Evolutionary conservation across 1,140 invertebrate species (phyloP).

Genomic region (Drosophila pruinosa): DNA sequence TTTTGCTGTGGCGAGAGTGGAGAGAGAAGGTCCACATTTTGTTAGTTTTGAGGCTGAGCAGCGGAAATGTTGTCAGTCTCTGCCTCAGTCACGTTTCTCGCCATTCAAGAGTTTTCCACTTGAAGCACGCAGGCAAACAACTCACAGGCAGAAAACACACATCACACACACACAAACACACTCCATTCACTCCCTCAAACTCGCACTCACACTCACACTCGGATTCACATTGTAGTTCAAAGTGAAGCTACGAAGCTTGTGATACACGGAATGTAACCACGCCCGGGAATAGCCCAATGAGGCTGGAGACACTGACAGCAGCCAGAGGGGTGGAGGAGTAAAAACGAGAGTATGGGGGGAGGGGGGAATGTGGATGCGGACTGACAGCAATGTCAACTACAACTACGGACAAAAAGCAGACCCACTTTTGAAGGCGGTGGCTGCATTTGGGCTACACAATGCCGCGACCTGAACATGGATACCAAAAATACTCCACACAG

Average conservation of each 20-base stretch:
- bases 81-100: slow-evolving; percentile 36
- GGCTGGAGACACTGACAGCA: not conserved
- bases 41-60: slow-evolving; percentile 18
- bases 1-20: not conserved
- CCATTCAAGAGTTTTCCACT: slow-evolving; percentile 28
- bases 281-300: slow-evolving; percentile 11
- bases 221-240: slow-evolving; percentile 27
- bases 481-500: not conserved
- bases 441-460: slow-evolving; percentile 27
- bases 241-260: slow-evolving; percentile 42
- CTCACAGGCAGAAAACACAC: not conserved
- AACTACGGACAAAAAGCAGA: not conserved
- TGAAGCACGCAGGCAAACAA: slow-evolving; percentile 8
- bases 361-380: not conserved
- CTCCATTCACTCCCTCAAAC: too few relatives aligned
- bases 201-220: not conserved
- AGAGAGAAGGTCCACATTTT: slow-evolving; percentile 17
- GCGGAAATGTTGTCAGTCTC: slow-evolving; percentile 55
- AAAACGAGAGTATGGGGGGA: too few relatives aligned
- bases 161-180: slow-evolving; percentile 2
- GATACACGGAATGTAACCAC: slow-evolving; percentile 40
- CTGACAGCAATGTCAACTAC: too few relatives aligned
- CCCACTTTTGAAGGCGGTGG: slow-evolving; percentile 24
- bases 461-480: slow-evolving; percentile 11
- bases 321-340: not conserved